Percentiles rank a stretch among this genome's conserved stretches.
Evolutionary conservation across 2,113 vertebrate genomes (phyloP).

Genomic region (Phaethornis superciliosus): DNA sequence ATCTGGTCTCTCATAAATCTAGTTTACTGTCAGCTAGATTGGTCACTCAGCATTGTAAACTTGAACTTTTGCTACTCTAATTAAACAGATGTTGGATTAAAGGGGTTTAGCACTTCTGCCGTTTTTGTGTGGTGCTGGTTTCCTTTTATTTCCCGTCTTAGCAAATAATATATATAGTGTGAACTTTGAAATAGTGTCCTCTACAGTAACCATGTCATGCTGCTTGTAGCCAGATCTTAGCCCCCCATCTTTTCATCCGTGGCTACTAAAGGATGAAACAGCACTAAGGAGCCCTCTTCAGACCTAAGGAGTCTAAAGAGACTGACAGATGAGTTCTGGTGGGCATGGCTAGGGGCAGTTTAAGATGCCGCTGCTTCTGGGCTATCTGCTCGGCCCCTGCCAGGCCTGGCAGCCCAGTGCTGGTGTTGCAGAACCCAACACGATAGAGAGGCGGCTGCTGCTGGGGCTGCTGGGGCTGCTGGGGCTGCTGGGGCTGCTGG

Average conservation of each 20-base stretch:
- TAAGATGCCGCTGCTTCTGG: background rate
- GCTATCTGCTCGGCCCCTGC: background rate
- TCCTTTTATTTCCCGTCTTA: background rate
- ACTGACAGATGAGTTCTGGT: background rate
- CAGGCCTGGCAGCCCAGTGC: fast-evolving
- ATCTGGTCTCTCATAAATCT: slow-evolving; percentile 13
- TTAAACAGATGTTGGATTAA: background rate
- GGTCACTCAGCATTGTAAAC: background rate
- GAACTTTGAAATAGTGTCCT: background rate
- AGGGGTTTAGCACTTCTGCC: background rate
- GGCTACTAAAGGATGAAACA: background rate
- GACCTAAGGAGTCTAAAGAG: background rate
- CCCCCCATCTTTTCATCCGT: background rate
- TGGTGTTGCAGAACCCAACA: background rate
- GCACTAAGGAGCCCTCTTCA: background rate
- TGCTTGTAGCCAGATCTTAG: background rate
- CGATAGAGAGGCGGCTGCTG: fast-evolving
- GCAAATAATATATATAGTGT: background rate
- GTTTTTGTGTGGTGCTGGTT: background rate
- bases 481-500: too few relatives aligned
- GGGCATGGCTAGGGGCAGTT: background rate
- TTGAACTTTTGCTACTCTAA: background rate
- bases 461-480: too few relatives aligned
- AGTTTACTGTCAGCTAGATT: background rate
- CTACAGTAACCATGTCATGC: background rate